Evolutionary conservation across 1,140 invertebrate species (phyloP), one percentile per base, ranked within the genome.

Genomic region (Steinernema khuongi): DNA sequence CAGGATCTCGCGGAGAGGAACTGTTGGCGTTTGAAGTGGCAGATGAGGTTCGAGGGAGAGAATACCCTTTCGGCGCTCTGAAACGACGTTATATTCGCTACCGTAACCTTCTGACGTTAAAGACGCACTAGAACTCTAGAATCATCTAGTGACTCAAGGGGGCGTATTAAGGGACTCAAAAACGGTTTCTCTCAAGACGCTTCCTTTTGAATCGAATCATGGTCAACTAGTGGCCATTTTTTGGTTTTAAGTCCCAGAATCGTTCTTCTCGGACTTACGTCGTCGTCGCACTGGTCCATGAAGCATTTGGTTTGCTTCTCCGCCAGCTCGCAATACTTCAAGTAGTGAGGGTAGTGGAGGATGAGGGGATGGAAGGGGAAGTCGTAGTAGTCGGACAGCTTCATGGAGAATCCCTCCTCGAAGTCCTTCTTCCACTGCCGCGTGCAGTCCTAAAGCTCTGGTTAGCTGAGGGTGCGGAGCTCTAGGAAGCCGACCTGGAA

Each of bases 31-130:
- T 85, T 85, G 70, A 84, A 84, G 31, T 78, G 50, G 68, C 83
- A 84, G 14, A 84, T 33, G 70, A 84, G 85, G 71, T 84, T 84
- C 19, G 83, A 80, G 1, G 83, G 83, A 7, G 83, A 85, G 69
- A 85, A 84, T 0, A 84, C 79, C n/a, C 78, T 76, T 69, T 85
- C 83, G 22, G 83, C 83, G 4, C 75, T 75, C 80, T 83, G 33
- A 41, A 77, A 74, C 0, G 1, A 17, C 7, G 43, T 18, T 70
- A 70, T 17, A 28, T 31, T 44, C 44, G 17, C 30, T 67, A 60
- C 4, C 0, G 29, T 30, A 29, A n/a, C 4, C 14, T 29, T 29
- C 66, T 29, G 30, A 31, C 28, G 4, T 0, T 2, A 18, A 44
- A 22, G 1, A 18, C 18, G 0, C n/a, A 29, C 19, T 30, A 41